Evolutionary conservation across 64 coral and sea anemone species (phyloP), one percentile per base, ranked within the genome.

Genomic region (Dendrophyllia cribrosa): DNA sequence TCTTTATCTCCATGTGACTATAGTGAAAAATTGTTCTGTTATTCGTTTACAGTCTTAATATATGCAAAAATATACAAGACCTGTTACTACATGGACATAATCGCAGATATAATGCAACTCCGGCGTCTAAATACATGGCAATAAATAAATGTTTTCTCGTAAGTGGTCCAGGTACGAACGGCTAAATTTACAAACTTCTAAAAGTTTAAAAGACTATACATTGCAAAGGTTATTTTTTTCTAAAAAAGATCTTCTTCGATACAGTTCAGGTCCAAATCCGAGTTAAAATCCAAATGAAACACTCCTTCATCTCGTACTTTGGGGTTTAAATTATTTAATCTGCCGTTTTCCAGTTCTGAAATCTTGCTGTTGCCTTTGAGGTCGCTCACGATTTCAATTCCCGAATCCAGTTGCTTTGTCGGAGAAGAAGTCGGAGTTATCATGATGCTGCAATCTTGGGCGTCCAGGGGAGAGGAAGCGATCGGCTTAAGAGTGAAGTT

Each of bases 21-120:
- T 2, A 15, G 7, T n/a, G 45, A 50, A 84, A 51, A 46, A 46
- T 50, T 50, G 44, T 51, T 66, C 58, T 52, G 12, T 68, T 46
- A 49, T 45, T 43, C 14, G 15, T 20, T 64, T 43, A 8, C n/a
- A 68, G 43, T 67, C 62, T 66, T 97, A 97, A 97, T 97, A 94
- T 97, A 97, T 97, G 95, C 91, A 97, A 97, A 97, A 97, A 97
- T 97, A 97, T 94, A 97, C 92, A 94, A 88, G 72, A 88, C 62
- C 59, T 55, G 43, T 84, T 66, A 20, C 44, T 89, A 65, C 77
- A 84, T 82, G 79, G 76, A 80, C 88, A 77, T 23, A 63, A 63
- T 66, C 72, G 20, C 19, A 47, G 58, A 43, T 22, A 77, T 76
- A 50, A 75, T 89, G 66, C 43, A 88, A 46, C 78, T 88, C 75